Percentiles rank a stretch among this genome's conserved stretches.
Evolutionary conservation across 1,140 invertebrate genomes (phyloP).

Genomic region (Pseudachorutes palmiensis): DNA sequence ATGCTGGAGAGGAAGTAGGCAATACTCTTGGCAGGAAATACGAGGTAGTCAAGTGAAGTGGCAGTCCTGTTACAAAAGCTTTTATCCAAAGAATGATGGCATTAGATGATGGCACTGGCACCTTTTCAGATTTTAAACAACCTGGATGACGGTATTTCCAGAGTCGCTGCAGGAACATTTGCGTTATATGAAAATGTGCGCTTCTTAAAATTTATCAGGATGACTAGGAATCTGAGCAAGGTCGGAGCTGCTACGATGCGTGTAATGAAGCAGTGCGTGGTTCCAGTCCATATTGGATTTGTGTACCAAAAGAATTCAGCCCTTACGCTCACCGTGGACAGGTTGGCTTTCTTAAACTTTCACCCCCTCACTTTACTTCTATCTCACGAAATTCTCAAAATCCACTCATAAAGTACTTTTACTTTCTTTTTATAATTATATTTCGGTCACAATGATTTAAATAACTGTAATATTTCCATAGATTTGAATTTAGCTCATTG

Average conservation of each 20-base stretch:
- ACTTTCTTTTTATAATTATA: no score
- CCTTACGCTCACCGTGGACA: constrained; percentile 29
- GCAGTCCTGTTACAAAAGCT: no score
- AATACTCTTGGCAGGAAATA: constrained; percentile 17
- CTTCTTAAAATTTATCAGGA: constrained; percentile 47
- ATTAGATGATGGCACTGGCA: no score
- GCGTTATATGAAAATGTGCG: constrained; percentile 73
- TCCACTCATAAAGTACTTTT: no score
- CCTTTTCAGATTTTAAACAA: no score
- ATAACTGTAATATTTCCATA: background rate
- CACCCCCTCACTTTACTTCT: no score
- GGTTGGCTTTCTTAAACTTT: constrained; percentile 18
- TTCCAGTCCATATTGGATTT: constrained; percentile 37
- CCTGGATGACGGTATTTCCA: constrained; percentile 32
- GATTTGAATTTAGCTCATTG: background rate
- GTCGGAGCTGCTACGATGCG: constrained; percentile 32
- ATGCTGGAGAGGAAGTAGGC: background rate
- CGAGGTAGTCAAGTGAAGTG: constrained; percentile 21
- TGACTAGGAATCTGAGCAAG: constrained; percentile 32
- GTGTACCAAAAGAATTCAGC: constrained; percentile 37
- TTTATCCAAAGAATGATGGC: no score
- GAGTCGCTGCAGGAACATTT: constrained; percentile 58
- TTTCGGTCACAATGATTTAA: background rate
- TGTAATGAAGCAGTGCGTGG: constrained; percentile 36
- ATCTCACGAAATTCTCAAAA: no score